Evolutionary conservation across 1,140 invertebrate species (phyloP).

Genomic region (Uloborus diversus): DNA sequence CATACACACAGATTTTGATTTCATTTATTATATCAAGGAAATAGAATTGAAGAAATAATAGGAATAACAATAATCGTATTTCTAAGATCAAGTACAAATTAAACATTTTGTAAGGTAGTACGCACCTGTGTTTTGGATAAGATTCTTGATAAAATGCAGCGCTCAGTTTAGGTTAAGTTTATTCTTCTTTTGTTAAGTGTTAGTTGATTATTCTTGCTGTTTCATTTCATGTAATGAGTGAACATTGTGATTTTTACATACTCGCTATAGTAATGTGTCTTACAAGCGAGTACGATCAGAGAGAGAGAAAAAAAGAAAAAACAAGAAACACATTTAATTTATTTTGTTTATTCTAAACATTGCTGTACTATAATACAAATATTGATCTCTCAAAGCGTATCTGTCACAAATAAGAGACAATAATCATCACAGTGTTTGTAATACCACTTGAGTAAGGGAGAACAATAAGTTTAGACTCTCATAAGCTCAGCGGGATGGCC

Average conservation of each 20-base stretch:
- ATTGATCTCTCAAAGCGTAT: slow-evolving; percentile 8
- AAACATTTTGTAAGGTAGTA: too few species aligned
- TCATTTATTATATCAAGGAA: too few species aligned
- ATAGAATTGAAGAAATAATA: too few species aligned
- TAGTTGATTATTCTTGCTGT: neutral
- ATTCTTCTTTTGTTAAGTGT: neutral
- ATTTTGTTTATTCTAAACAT: slow-evolving; percentile 2
- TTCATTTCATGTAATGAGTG: slow-evolving; percentile 8
- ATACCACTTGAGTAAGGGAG: slow-evolving; percentile 39
- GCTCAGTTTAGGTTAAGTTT: neutral
- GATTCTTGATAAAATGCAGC: too few species aligned
- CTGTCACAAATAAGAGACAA: slow-evolving; percentile 3
- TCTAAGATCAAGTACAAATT: too few species aligned
- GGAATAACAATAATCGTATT: too few species aligned
- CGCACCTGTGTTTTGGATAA: too few species aligned
- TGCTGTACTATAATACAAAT: slow-evolving; percentile 36
- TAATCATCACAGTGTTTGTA: slow-evolving; percentile 41
- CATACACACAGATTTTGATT: too few species aligned
- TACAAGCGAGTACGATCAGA: too few species aligned
- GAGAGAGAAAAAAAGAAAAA: neutral
- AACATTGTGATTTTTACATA: too few species aligned
- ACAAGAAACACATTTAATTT: neutral
- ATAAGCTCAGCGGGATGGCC: slow-evolving; percentile 28
- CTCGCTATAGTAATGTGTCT: too few species aligned
- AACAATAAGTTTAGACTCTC: slow-evolving; percentile 2